A percentile compares a stretch with the other conserved stretches of the same genome.
Evolutionary conservation across 2,113 vertebrate genomes (phyloP).

Genomic region (Psephotus haematonotus): DNA sequence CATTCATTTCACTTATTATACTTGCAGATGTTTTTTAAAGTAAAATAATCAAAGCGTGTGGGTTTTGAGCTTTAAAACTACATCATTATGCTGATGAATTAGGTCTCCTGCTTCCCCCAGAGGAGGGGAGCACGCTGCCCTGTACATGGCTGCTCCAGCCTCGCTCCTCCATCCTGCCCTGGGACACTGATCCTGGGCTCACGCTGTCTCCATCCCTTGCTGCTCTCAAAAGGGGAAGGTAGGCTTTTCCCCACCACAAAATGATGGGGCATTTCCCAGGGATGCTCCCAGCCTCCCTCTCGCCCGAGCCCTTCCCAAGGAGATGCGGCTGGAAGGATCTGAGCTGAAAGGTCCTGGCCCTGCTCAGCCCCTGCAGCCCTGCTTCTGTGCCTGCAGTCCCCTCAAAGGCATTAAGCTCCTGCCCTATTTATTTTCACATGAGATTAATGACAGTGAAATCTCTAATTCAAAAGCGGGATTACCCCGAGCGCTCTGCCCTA

Average conservation of each 20-base stretch:
- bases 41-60: neutral
- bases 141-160: neutral
- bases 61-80: neutral
- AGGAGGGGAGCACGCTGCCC: neutral
- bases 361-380: neutral
- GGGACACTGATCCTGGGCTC: neutral
- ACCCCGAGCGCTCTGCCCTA: neutral
- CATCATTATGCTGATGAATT: neutral
- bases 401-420: neutral
- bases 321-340: neutral
- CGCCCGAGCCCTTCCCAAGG: rapidly evolving
- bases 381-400: neutral
- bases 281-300: neutral
- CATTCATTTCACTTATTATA: neutral
- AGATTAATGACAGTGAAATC: conserved; percentile 19
- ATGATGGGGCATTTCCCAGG: neutral
- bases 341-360: neutral
- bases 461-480: neutral
- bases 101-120: neutral
- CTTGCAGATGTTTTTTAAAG: neutral
- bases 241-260: neutral
- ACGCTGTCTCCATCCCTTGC: neutral
- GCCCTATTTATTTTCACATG: neutral
- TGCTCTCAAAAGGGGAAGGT: neutral
- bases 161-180: neutral